A percentile compares a stretch with the other conserved stretches of the same genome.
Conservation (phyloP, 2,797 vertebrate genomes). For the Bovichtus diacanthus region DNA sequence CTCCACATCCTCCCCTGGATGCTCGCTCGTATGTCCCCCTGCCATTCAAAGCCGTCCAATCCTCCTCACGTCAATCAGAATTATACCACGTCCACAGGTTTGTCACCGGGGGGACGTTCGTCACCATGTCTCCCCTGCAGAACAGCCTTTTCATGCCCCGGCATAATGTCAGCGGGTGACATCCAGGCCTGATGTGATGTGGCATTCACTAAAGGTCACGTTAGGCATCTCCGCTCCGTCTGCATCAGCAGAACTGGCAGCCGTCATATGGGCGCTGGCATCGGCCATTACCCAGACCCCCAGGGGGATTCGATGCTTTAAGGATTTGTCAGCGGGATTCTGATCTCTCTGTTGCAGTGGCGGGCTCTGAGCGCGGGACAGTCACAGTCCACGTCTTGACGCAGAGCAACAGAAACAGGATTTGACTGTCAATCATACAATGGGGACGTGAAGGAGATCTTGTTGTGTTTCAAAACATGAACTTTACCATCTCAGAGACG, state of each 20-base stretch:
- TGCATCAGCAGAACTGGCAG: constrained; percentile 84
- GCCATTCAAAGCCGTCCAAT: constrained; percentile 74
- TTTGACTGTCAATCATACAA: constrained; percentile 48
- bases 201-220: constrained; percentile 99
- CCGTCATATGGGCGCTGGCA: constrained; percentile 86
- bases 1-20: constrained; percentile 35
- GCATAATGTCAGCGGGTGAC: constrained; percentile 96
- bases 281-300: constrained; percentile 81
- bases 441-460: constrained; percentile 5
- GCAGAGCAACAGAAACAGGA: constrained; percentile 46
- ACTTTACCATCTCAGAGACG: constrained; percentile 52
- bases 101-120: constrained; percentile 79
- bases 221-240: constrained; percentile 87
- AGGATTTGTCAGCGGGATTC: constrained; percentile 75
- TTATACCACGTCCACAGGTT: constrained; percentile 77
- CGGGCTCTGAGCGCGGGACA: constrained; percentile 13
- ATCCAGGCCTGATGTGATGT: constrained; percentile 96
- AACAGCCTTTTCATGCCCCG: constrained; percentile 93
- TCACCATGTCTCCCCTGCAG: constrained; percentile 83
- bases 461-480: constrained; percentile 48
- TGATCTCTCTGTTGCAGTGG: constrained; percentile 70
- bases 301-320: constrained; percentile 64
- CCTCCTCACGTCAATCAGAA: constrained; percentile 80
- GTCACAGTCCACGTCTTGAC: constrained; percentile 28
- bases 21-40: constrained; percentile 25